Conservation (phyloP, 2,797 vertebrate genomes). For the Lycodopsis pacificus region DNA sequence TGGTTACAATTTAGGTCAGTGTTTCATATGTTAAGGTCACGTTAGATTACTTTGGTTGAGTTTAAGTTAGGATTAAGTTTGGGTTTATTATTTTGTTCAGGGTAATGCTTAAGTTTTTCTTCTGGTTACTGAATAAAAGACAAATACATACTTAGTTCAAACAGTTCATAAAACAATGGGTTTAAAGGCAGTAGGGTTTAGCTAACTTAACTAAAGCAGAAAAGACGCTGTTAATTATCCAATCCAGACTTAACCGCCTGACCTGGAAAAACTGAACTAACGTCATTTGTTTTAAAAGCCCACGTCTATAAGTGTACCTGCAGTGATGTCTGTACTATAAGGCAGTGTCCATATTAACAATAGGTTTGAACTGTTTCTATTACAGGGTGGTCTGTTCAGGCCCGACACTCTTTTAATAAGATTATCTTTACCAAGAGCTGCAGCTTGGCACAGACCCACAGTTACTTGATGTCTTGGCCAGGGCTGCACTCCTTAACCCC, state of each 20-base stretch:
- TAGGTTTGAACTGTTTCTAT: slow-evolving; percentile 49
- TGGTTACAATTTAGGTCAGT: neutral
- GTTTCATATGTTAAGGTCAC: neutral
- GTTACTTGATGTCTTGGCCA: slow-evolving; percentile 51
- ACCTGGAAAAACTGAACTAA: neutral
- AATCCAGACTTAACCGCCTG: slow-evolving; percentile 20
- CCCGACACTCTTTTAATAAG: slow-evolving; percentile 59
- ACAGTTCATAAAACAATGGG: neutral
- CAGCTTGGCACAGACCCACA: slow-evolving; percentile 55
- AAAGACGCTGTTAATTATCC: slow-evolving; percentile 9
- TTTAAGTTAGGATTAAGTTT: neutral
- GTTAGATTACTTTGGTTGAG: neutral
- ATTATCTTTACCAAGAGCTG: slow-evolving; percentile 60
- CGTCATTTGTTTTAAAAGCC: slow-evolving; percentile 7
- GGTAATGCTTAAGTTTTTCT: neutral
- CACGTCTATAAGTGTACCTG: slow-evolving; percentile 9
- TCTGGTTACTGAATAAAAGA: neutral
- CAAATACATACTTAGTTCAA: neutral
- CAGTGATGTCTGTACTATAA: slow-evolving; percentile 17
- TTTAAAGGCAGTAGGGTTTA: neutral
- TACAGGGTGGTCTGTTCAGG: slow-evolving; percentile 58
- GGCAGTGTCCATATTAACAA: slow-evolving; percentile 6
- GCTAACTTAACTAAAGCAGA: neutral
- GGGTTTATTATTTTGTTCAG: neutral
- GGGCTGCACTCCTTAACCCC: slow-evolving; percentile 27